phyloP scores from a whole-genome alignment of 2,797 vertebrate species.

The Centropyge bicolor region DNA sequence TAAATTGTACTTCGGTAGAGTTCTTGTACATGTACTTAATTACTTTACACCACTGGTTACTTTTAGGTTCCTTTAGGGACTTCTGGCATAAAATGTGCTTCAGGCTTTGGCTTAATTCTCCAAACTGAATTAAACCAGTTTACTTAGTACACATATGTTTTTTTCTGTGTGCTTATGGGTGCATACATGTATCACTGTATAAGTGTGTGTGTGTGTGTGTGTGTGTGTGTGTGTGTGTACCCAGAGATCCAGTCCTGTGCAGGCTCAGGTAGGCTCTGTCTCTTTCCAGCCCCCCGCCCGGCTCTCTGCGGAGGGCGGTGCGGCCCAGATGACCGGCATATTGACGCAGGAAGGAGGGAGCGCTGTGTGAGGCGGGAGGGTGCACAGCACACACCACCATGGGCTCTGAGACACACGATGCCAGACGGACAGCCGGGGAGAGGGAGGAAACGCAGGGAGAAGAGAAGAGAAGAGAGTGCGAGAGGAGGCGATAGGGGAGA shows the following conservation, averaged over 20 bases:
- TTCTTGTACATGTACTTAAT: not conserved
- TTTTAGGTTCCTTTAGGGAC: not conserved
- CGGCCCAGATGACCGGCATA: slow-evolving; percentile 87
- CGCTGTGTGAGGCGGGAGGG: slow-evolving; percentile 87
- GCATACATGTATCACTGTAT: not conserved
- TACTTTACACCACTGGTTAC: not conserved
- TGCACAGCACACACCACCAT: slow-evolving; percentile 82
- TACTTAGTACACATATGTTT: not conserved
- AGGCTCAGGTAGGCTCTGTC: slow-evolving; percentile 85
- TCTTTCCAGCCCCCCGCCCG: slow-evolving; percentile 82
- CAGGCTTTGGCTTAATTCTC: slow-evolving; percentile 2
- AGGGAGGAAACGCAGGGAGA: slow-evolving; percentile 17
- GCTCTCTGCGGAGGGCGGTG: slow-evolving; percentile 85
- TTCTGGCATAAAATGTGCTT: not conserved
- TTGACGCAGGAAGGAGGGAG: slow-evolving; percentile 88
- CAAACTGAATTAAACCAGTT: not conserved
- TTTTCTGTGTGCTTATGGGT: slow-evolving; percentile 2
- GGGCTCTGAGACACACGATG: slow-evolving; percentile 79
- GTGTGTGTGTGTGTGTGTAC: slow-evolving; percentile 73
- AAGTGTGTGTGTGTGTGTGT: slow-evolving; percentile 9
- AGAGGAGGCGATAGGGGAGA: slow-evolving; percentile 35
- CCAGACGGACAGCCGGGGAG: slow-evolving; percentile 44
- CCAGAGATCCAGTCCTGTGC: slow-evolving; percentile 87
- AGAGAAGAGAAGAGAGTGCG: not conserved
- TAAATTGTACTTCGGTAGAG: not conserved